Percentiles rank a stretch among this genome's conserved stretches.
These are phyloP conservation scores for Tragelaphus imberbis DNA, from an alignment of 2,113 vertebrate genomes.

Conservation along the genomic window DNA sequence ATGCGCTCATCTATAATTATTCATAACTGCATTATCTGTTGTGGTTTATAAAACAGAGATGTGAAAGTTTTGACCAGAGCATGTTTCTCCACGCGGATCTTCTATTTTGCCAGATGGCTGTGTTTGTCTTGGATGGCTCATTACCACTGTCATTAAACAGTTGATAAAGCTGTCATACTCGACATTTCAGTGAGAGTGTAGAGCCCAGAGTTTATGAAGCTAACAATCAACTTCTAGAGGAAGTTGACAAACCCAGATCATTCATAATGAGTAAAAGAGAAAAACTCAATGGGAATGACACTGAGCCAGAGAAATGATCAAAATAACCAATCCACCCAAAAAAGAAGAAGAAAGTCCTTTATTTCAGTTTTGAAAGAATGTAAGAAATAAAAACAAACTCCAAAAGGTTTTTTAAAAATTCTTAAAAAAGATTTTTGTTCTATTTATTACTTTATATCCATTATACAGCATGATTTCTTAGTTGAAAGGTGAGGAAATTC, in stretches of 20 bases:
- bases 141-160: neutral
- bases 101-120: neutral
- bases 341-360: neutral
- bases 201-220: neutral
- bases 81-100: neutral
- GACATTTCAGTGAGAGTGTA: neutral
- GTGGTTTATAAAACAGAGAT: slow-evolving; percentile 1
- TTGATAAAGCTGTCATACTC: neutral
- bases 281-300: neutral
- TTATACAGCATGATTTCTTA: neutral
- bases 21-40: neutral
- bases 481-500: neutral
- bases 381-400: neutral
- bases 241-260: neutral
- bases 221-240: neutral
- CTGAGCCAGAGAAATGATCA: neutral
- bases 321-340: neutral
- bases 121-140: neutral
- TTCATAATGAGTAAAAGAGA: neutral
- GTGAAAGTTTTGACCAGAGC: neutral
- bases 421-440: neutral
- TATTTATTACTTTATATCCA: neutral
- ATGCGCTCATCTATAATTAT: neutral
- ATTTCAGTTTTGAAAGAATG: slow-evolving; percentile 15
- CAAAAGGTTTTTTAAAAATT: neutral